Evolutionary conservation across 1,140 invertebrate species (phyloP), one percentile per base, ranked within the genome.

Genomic region (Ceratina calcarata): DNA sequence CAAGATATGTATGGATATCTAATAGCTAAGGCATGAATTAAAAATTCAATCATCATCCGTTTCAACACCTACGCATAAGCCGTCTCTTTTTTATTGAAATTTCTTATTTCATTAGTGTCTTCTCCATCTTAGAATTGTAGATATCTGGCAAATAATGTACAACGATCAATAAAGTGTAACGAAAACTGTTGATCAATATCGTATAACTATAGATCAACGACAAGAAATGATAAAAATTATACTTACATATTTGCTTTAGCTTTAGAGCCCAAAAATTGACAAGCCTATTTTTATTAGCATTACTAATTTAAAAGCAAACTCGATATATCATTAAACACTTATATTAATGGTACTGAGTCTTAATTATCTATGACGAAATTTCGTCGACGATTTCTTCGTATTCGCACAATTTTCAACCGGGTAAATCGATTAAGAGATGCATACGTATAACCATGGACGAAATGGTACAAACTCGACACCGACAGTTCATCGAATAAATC

Each of bases 111-210:
- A 49, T 3, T 61, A 7, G 10, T 49, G n/a, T 16, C 37, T 45
- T 45, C 7, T 2, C 6, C 6, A 16, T 3, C 6, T n/a, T 15
- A 13, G n/a, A 18, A 45, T 60, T 45, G 20, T 20, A 32, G 45
- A 62, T 37, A 15, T 45, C 37, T 45, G 27, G 61, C 77, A 37
- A 67, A 37, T 10, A 20, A 66, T 60, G 49, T 22, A 53, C n/a
- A 27, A 20, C 24, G 53, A 65, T 79, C 71, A 62, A 67, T 79
- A 74, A 16, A 15, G 10, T 16, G 37, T 27, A 66, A 74, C 62
- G 53, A 74, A 66, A 67, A 73, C 51, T 45, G 65, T 74, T 22
- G 51, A 58, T 49, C 60, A 57, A 70, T 53, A 68, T 55, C 49
- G 8, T 60, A 3, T 1, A 10, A 49, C 27, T 71, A n/a, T 72